These are phyloP conservation scores for Watsonalla binaria DNA, from an alignment of 2,888 invertebrate species.

Conservation along the genomic window DNA sequence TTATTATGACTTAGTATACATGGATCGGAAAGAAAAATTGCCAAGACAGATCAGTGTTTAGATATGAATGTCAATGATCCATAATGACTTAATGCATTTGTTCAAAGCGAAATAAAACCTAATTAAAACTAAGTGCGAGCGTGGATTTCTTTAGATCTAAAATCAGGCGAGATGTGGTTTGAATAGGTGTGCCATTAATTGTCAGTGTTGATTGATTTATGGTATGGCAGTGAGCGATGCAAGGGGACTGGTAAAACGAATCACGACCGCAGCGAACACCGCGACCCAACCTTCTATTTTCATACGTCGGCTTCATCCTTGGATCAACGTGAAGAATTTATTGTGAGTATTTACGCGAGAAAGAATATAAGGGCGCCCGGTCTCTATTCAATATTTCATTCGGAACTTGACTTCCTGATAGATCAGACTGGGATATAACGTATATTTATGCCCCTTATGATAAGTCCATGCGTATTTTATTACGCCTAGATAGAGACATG, in stretches of 20 bases:
- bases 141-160: no score
- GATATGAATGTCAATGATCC: no score
- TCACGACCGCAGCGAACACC: constrained; percentile 34
- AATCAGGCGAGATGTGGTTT: constrained; percentile 10
- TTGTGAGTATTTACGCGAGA: constrained; percentile 55
- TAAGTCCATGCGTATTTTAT: neutral
- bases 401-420: constrained; percentile 16
- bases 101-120: no score
- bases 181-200: constrained; percentile 31
- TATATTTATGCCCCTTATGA: neutral
- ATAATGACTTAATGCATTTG: no score
- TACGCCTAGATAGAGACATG: neutral
- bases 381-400: constrained; percentile 24
- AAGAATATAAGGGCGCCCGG: constrained; percentile 32
- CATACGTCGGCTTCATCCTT: constrained; percentile 60
- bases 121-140: no score
- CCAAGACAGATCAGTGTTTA: no score
- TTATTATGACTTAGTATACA: constrained; percentile 12
- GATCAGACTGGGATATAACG: neutral
- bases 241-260: constrained; percentile 34
- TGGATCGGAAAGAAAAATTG: neutral
- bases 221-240: constrained; percentile 41
- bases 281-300: constrained; percentile 52
- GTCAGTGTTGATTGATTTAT: constrained; percentile 35
- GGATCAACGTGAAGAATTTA: constrained; percentile 68